Base-by-base conservation (phyloP, 2,113 vertebrate genomes). In the Cryptoleucopteryx plumbea region DNA sequence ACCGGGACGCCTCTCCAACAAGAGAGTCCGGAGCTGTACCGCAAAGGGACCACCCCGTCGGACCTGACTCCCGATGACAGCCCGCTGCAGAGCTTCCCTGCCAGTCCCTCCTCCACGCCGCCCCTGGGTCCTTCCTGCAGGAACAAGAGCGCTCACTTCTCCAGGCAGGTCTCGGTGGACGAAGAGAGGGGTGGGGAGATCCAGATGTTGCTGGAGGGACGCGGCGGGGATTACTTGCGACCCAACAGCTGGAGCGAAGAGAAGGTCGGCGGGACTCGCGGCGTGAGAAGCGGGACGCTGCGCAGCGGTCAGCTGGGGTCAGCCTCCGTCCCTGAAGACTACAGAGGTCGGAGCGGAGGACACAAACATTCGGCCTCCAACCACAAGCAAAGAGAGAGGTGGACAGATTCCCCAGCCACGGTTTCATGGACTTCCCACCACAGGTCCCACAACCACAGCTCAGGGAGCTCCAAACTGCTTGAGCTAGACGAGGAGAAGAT, bases 21-120 rank as follows among this genome's bases (percentile, higher is more conserved):
- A 42, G 99, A 99, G 96, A 99, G 99, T 97, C 99, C 99, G 1
- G 99, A 99, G 98, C 98, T 99, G 94, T 99, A 99, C 98, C 98
- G 99, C 77, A 99, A 99, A 45, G 99, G 99, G 81, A 99, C 99
- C 80, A 99, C 99, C 10, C 99, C 99, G 5, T 99, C 99, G 4
- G 99, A 98, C 87, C 98, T 99, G 85, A 99, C 98, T 20, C 99
- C 99, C 0, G 99, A 99, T 0, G 98, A 99, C 97, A 99, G 99
- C 97, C 99, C 99, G 2, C 97, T 98, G 96, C 98, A 99, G 95
- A 99, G 99, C 94, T 98, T 98, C 68, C 99, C 99, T 5, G 95
- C 98, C 97, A 99, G 99, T 48, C 99, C 99, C 38, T 97, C 98
- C 19, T 98, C 98, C 95, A 98, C 99, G 67, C 98, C 99, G 6